Base-by-base conservation (phyloP, 2,888 invertebrate species). In the Falcaria lacertinaria region DNA sequence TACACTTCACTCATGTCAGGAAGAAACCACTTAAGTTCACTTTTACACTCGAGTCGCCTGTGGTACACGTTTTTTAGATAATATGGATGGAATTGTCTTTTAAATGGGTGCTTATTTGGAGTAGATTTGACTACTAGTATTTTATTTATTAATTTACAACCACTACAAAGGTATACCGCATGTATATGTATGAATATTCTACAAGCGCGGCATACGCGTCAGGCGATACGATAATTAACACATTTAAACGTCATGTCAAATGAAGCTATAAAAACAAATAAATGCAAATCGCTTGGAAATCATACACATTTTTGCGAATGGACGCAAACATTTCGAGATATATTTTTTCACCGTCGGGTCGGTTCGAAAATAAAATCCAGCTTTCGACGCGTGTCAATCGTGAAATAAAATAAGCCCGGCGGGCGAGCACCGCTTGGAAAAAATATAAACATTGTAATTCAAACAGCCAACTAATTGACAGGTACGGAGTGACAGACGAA, bases 1-100 rank as follows among this genome's bases (percentile, higher is more conserved):
- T 44, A 52, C 53, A 52, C 50, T 54, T 52, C 53, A 52, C 50
- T 54, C 52, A 52, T 25, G 46, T 47, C 58, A 60, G 60, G 62
- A 58, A 35, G 41, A 32, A 11, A 3, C 38, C 49, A 44, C 45
- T 49, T 41, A 33, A 22, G 33, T 41, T 46, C 11, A 39, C 19
- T 22, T 37, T 37, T 37, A 37, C 37, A 37, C 35, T 36, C 19
- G 7, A 28, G 32, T 34, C 22, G 25, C 39, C 33, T 14, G 34
- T 41, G 11, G 16, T 19, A 35, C 15, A 32, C 39, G 34, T 43
- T 28, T 22, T 22, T 13, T 14, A 22, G 22, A 16, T 22, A 22
- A 22, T 22, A 28, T 2, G 8, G 28, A 11, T 1, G 11, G 1
- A 11, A 11, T 4, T 11, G 7, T 22, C 22, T 5, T 2, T 7